Evolutionary conservation across 2,113 vertebrate genomes (phyloP), one percentile per base, ranked within the genome.

Genomic region (Heloderma charlesbogerti): DNA sequence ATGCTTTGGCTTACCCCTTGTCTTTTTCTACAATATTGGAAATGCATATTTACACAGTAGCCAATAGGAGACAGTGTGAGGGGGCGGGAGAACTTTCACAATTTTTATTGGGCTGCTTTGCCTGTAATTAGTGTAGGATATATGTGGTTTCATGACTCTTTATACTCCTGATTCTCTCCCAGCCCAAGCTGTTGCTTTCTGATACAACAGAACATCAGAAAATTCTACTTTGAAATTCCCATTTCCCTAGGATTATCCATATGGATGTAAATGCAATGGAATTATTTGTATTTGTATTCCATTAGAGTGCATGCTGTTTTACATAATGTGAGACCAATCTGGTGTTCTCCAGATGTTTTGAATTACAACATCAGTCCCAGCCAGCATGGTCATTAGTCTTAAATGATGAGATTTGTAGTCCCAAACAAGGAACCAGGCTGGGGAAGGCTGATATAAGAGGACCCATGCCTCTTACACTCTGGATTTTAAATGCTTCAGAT

Each of bases 211-310:
- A 43, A 78, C 2, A 31, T 75, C n/a, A 75, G n/a, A n/a, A n/a
- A n/a, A n/a, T 25, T 54, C 15, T n/a, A n/a, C 63, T 75, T 27
- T 29, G 6, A 25, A 13, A 0, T 0, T 9, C 1, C 0, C 1
- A 60, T 60, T 92, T 92, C 78, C 51, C 77, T 84, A 79, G 82
- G 88, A 92, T 86, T 91, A 45, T 12, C 1, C 90, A 67, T 67
- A 67, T 40, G 48, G 43, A 22, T 29, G 4, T 0, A 1, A 45
- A 20, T 6, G 9, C 1, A 79, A 22, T 63, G 20, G 16, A 89
- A 25, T 78, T 10, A 8, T 25, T 63, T 22, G 10, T 18, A 22
- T 63, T 63, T 2, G 10, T 5, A 63, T 63, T 63, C 5, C 10
- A 54, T 54, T 54, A 54, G 1, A 54, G 51, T 54, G 1, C 51